These are phyloP conservation scores for Eurystomus glaucurus DNA, from an alignment of 2,797 vertebrate genomes.

Conservation along the genomic window DNA sequence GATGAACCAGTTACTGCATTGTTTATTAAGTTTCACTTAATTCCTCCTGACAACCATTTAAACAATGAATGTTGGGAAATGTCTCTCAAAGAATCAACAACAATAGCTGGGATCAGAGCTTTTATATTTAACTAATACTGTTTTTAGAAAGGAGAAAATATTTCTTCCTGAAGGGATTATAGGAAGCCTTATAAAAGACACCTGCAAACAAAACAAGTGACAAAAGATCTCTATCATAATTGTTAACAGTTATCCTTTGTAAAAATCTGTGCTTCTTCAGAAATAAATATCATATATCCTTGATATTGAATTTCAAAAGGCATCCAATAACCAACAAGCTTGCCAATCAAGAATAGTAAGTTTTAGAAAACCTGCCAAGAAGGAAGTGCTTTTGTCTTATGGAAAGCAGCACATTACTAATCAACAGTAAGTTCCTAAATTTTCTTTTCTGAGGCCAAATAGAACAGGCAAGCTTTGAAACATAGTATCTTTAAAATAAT, in stretches of 20 bases:
- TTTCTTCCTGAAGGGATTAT: slow-evolving; percentile 97
- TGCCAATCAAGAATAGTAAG: slow-evolving; percentile 1
- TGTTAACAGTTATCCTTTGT: slow-evolving; percentile 79
- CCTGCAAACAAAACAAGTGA: slow-evolving; percentile 92
- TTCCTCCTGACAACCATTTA: slow-evolving; percentile 98
- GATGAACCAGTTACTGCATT: slow-evolving; percentile 92
- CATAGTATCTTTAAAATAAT: not conserved
- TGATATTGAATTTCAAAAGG: slow-evolving; percentile 53
- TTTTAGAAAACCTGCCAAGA: slow-evolving; percentile 35
- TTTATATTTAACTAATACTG: slow-evolving; percentile 91
- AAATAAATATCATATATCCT: slow-evolving; percentile 22
- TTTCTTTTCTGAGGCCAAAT: not conserved
- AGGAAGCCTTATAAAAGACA: slow-evolving; percentile 90
- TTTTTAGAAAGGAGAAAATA: slow-evolving; percentile 91
- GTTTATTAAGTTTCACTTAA: slow-evolving; percentile 96
- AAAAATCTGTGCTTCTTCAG: slow-evolving; percentile 66
- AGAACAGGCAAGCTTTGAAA: not conserved
- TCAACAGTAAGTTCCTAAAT: not conserved
- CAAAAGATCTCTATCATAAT: slow-evolving; percentile 90
- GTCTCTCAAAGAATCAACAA: slow-evolving; percentile 90
- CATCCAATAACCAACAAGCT: slow-evolving; percentile 43
- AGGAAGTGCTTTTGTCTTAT: not conserved
- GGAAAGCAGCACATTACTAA: not conserved
- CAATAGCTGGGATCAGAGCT: slow-evolving; percentile 92
- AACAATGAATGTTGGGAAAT: slow-evolving; percentile 96